Evolutionary conservation across 2,888 invertebrate genomes (phyloP), one percentile per base, ranked within the genome.

Genomic region (Tinea trinotella): DNA sequence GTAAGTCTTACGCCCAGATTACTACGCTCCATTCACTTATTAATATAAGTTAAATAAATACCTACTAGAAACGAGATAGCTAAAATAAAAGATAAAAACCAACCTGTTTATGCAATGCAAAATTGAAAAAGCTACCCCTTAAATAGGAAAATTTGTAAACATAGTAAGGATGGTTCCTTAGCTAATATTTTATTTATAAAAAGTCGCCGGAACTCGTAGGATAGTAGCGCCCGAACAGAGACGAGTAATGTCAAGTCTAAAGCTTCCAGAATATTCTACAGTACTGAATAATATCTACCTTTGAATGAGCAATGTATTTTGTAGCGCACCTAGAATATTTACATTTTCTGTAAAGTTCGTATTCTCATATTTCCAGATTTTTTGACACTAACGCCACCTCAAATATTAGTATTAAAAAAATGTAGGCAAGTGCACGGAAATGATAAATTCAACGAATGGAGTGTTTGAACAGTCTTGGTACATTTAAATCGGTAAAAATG

Each of bases 381-480:
- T 30, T 10, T 30, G 30, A 40, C 40, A 40, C 40, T 6, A 40
- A 40, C 7, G 6, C 40, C 12, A 40, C 12, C 12, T 40, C 12
- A 12, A 40, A 6, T 12, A 2, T 15, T n/a, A 2, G 12, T 40
- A 40, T 40, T 40, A 6, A 40, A n/a, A n/a, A 40, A 40, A 12
- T 40, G 40, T 40, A 40, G 12, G 2, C 40, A 7, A 40, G 9
- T 58, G 62, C 67, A 62, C 69, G 71, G 77, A 74, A 70, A 75
- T 75, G 71, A 76, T 40, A 40, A 40, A 40, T 40, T 72, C 70
- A 71, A 73, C 80, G 80, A 81, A 80, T 82, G 84, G 84, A 85
- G 81, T 81, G 74, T 78, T 71, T 84, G 67, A 78, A 72, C 62
- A 74, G 77, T 67, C 70, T 72, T 58, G 67, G 75, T 70, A 9